A percentile compares a stretch with the other conserved stretches of the same genome.
phyloP scores from a whole-genome alignment of 2,797 vertebrate species.

The Huso huso region DNA sequence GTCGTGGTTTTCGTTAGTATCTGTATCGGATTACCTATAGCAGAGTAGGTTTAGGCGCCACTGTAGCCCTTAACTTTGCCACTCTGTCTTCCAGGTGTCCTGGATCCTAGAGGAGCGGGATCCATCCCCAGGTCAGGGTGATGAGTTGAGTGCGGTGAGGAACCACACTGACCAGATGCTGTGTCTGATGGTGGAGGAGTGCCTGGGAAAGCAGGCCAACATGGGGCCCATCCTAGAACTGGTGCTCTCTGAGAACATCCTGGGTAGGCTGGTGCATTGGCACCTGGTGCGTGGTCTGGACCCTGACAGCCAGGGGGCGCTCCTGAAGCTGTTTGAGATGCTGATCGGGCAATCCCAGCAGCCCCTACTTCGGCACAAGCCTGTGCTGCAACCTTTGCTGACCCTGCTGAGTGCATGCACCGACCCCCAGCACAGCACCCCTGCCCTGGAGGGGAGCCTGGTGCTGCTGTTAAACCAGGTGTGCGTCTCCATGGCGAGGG shows the following conservation, averaged over 20 bases:
- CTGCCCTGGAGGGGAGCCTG: slow-evolving; percentile 73
- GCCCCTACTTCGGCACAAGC: slow-evolving; percentile 75
- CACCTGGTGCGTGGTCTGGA: slow-evolving; percentile 71
- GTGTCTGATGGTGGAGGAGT: slow-evolving; percentile 83
- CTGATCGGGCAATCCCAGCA: slow-evolving; percentile 87
- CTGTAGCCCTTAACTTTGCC: background rate
- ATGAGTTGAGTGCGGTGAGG: slow-evolving; percentile 83
- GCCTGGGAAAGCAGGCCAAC: slow-evolving; percentile 47
- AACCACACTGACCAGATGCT: slow-evolving; percentile 95
- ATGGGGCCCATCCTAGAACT: slow-evolving; percentile 80
- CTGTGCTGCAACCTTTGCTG: slow-evolving; percentile 76
- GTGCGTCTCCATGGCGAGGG: slow-evolving; percentile 78
- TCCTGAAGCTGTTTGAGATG: slow-evolving; percentile 94
- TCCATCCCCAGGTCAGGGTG: slow-evolving; percentile 52
- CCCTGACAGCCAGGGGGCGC: slow-evolving; percentile 67
- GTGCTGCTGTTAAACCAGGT: slow-evolving; percentile 93
- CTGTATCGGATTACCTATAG: no score
- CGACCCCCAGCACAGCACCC: slow-evolving; percentile 64
- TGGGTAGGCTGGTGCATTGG: slow-evolving; percentile 80
- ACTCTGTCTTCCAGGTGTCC: slow-evolving; percentile 59
- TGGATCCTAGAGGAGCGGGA: slow-evolving; percentile 77
- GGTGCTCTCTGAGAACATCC: slow-evolving; percentile 72
- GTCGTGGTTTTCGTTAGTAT: no score
- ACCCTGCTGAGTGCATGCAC: slow-evolving; percentile 75
- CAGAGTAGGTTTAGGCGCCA: no score